These are phyloP conservation scores for Lasioglossum malachurum DNA, from an alignment of 2,888 invertebrate genomes.

Conservation along the genomic window DNA sequence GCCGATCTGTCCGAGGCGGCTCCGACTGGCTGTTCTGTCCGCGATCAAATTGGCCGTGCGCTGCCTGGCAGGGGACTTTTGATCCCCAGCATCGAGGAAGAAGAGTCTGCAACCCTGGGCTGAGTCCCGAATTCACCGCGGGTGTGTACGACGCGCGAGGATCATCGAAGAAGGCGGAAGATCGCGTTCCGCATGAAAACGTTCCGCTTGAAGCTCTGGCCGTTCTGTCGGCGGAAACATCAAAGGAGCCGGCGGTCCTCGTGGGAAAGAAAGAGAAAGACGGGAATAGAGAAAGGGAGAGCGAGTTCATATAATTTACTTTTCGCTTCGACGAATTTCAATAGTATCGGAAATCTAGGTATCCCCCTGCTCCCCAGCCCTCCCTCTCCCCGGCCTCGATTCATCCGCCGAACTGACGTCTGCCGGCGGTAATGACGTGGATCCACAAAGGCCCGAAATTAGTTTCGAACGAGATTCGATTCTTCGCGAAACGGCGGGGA, in stretches of 20 bases:
- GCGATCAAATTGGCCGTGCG: conserved; percentile 40
- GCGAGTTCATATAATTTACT: conserved; percentile 83
- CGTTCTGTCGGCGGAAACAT: conserved; percentile 75
- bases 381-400: conserved; percentile 20
- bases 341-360: conserved; percentile 83
- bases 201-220: conserved; percentile 49
- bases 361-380: conserved; percentile 39
- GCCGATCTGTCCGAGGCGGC: not conserved
- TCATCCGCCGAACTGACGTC: conserved; percentile 55
- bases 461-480: conserved; percentile 82
- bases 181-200: conserved; percentile 52
- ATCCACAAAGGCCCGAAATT: conserved; percentile 82
- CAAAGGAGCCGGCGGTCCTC: conserved; percentile 54
- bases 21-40: not conserved
- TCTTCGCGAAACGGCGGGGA: conserved; percentile 67
- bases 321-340: conserved; percentile 83
- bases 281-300: not conserved
- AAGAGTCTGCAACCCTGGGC: not conserved
- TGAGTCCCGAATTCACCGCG: conserved; percentile 7
- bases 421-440: conserved; percentile 71
- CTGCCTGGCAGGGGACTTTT: not conserved
- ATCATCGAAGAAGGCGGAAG: conserved; percentile 56
- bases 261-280: conserved; percentile 7
- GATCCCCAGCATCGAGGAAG: not conserved
- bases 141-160: conserved; percentile 41